These are phyloP conservation scores for Ctenicera cuprea DNA, from an alignment of 2,888 invertebrate species.

Conservation along the genomic window DNA sequence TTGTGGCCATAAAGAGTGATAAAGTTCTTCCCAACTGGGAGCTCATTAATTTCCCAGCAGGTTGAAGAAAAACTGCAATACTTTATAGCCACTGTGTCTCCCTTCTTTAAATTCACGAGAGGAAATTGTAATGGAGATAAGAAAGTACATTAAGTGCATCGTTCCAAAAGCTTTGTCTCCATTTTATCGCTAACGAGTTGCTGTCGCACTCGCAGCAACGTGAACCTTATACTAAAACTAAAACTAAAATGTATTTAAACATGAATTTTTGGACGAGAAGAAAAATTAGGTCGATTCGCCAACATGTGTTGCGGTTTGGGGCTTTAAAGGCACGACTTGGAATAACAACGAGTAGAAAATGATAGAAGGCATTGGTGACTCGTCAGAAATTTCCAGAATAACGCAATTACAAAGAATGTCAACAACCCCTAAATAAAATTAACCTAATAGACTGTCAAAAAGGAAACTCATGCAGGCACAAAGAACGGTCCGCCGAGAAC, in stretches of 20 bases:
- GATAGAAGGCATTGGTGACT: too few relatives aligned
- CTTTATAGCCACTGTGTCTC: not conserved
- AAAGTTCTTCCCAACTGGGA: conserved; percentile 3
- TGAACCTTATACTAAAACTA: conserved; percentile 12
- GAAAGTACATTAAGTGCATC: conserved; percentile 19
- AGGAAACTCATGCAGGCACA: too few relatives aligned
- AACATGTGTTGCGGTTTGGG: not conserved
- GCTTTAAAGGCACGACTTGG: not conserved
- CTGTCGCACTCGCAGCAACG: not conserved
- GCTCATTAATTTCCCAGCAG: conserved; percentile 1
- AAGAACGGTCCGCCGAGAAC: too few relatives aligned
- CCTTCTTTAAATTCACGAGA: conserved; percentile 3
- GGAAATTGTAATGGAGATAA: not conserved
- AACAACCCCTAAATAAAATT: too few relatives aligned
- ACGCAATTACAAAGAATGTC: too few relatives aligned
- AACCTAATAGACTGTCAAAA: too few relatives aligned
- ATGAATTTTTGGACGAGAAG: conserved; percentile 5
- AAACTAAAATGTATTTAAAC: not conserved
- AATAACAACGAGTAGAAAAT: not conserved
- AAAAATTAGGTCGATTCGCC: not conserved
- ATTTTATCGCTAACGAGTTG: conserved; percentile 21
- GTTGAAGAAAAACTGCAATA: conserved; percentile 1
- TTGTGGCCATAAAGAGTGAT: conserved; percentile 19
- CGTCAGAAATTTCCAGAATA: too few relatives aligned
- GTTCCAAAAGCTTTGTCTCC: conserved; percentile 11